These are phyloP conservation scores for Ypsolopha sequella DNA, from an alignment of 2,888 invertebrate species.

Conservation along the genomic window DNA sequence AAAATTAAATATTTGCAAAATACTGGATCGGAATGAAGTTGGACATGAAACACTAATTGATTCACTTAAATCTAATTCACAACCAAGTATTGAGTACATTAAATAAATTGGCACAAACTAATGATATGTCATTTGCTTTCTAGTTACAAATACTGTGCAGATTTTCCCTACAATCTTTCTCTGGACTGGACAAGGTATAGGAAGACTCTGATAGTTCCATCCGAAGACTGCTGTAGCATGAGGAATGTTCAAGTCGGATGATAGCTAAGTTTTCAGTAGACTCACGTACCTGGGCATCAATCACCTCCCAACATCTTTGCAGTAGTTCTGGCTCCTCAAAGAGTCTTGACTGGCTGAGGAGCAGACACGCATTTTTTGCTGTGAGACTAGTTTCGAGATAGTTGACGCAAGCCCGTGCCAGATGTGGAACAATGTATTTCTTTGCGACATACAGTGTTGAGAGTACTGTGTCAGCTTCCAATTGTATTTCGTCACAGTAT, in stretches of 20 bases:
- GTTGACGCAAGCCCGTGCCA: conserved; percentile 94
- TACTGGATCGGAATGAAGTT: conserved; percentile 10
- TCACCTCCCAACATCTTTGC: conserved; percentile 98
- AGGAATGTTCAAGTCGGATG: conserved; percentile 48
- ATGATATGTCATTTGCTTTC: conserved; percentile 15
- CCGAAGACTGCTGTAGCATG: conserved; percentile 54
- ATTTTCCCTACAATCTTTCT: conserved; percentile 43
- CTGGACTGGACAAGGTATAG: conserved; percentile 52
- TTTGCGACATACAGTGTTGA: conserved; percentile 96
- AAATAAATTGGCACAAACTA: conserved; percentile 7
- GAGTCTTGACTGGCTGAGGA: conserved; percentile 93
- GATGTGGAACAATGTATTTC: conserved; percentile 95
- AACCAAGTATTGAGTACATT: conserved; percentile 37
- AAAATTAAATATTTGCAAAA: conserved; percentile 14
- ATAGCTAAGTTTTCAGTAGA: conserved; percentile 63
- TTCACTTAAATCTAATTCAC: conserved; percentile 40
- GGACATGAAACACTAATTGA: conserved; percentile 7
- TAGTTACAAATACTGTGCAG: conserved; percentile 34
- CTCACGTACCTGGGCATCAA: conserved; percentile 91
- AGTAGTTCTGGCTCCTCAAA: conserved; percentile 98
- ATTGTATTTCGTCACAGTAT: conserved; percentile 96
- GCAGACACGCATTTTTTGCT: conserved; percentile 95
- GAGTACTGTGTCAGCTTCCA: conserved; percentile 95
- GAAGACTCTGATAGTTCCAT: conserved; percentile 55
- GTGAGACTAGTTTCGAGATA: conserved; percentile 96